These are phyloP conservation scores for Triplophysa siluroides DNA, from an alignment of 2,113 vertebrate genomes.

Conservation along the genomic window DNA sequence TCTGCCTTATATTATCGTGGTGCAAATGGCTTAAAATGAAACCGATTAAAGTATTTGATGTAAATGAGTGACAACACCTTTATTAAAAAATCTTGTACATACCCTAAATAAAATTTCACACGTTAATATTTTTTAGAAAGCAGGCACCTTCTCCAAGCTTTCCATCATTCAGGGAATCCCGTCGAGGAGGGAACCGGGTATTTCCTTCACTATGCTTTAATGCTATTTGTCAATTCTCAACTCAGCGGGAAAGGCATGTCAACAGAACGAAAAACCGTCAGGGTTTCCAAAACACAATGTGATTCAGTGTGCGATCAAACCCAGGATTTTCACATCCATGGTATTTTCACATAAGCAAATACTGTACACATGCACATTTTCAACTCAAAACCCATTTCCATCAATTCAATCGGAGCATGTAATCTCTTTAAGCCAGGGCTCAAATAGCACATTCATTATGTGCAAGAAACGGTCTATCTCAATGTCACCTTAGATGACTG, in stretches of 20 bases:
- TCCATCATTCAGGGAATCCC: conserved; percentile 49
- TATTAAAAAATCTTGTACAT: neutral
- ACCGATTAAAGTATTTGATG: too few species aligned
- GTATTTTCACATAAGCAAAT: conserved; percentile 8
- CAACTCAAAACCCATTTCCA: conserved; percentile 46
- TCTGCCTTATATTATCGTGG: too few species aligned
- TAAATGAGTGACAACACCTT: too few species aligned
- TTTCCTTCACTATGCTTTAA: conserved; percentile 53
- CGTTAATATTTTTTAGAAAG: neutral
- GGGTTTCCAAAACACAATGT: conserved; percentile 53
- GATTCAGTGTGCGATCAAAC: conserved; percentile 37
- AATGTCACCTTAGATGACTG: neutral
- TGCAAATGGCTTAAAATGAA: too few species aligned
- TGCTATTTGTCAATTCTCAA: conserved; percentile 47
- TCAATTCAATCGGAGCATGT: conserved; percentile 34
- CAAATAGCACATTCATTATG: conserved; percentile 47
- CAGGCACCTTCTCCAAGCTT: conserved; percentile 10
- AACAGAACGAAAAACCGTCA: conserved; percentile 33
- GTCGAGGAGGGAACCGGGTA: conserved; percentile 43
- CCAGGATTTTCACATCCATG: conserved; percentile 8
- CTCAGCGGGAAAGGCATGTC: conserved; percentile 51
- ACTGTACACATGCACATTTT: conserved; percentile 38
- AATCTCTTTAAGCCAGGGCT: conserved; percentile 12
- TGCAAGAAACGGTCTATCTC: neutral
- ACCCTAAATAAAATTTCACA: neutral